Evolutionary conservation across 2,888 invertebrate genomes (phyloP).

Genomic region (Phytoseiulus persimilis): DNA sequence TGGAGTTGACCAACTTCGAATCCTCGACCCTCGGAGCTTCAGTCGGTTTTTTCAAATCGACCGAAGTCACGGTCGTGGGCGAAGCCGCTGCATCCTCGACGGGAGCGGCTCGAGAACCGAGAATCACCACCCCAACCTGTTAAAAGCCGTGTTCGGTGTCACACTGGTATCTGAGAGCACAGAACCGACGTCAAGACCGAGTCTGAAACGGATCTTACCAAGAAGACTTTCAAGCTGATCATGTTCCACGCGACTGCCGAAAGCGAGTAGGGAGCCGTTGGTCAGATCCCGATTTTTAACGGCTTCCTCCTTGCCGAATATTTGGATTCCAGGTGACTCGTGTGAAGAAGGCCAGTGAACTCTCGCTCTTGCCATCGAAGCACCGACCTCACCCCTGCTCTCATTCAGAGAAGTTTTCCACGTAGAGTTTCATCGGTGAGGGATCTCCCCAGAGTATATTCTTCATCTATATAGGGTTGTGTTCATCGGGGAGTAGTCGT

Average conservation of each 20-base stretch:
- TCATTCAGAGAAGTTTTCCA: not conserved
- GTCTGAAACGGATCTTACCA: not conserved
- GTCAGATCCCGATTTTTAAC: not conserved
- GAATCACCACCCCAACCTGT: not conserved
- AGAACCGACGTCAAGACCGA: too few relatives aligned
- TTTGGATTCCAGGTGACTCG: not conserved
- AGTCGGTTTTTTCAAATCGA: constrained; percentile 21
- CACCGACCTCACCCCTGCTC: not conserved
- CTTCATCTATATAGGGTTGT: too few relatives aligned
- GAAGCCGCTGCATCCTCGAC: not conserved
- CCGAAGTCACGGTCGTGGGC: not conserved
- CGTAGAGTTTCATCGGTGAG: not conserved
- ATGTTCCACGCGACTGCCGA: not conserved
- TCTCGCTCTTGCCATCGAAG: not conserved
- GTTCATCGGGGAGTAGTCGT: too few relatives aligned
- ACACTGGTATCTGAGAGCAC: not conserved
- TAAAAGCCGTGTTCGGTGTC: not conserved
- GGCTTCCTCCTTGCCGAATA: not conserved
- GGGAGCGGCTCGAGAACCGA: constrained; percentile 1
- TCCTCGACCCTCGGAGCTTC: not conserved
- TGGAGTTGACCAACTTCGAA: not conserved
- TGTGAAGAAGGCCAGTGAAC: not conserved
- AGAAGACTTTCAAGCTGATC: not conserved
- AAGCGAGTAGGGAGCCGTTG: not conserved
- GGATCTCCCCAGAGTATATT: not conserved